Evolutionary conservation across 2,888 invertebrate genomes (phyloP), one percentile per base, ranked within the genome.

Genomic region (Ophion obscuratus): DNA sequence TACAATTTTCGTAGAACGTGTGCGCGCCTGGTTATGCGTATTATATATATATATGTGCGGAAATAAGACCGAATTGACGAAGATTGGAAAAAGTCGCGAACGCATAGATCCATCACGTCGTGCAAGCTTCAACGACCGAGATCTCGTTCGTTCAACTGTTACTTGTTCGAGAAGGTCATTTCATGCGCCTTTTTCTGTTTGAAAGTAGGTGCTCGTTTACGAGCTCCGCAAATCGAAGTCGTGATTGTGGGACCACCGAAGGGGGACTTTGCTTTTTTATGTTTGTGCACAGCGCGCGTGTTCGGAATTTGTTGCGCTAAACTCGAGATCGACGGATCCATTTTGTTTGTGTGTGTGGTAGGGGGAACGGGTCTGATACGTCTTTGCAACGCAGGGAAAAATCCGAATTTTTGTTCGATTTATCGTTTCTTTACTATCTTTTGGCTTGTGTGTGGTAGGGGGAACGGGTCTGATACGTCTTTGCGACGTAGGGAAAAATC

Each of bases 101-200:
- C 64, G 70, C 53, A 9, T 77, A 74, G 86, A 84, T 83, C 86
- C 61, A 78, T 81, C 78, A 74, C 78, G 59, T 84, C 81, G 81
- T 78, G 73, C 40, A 77, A 68, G 17, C 53, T 62, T 62, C 81
- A 66, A 78, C 83, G 81, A 84, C 44, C 81, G 70, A 81, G 86
- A 86, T 86, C 86, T 78, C 74, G 77, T 53, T 77, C 36, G 82
- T 59, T 71, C 67, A 24, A 67, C 81, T 73, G 67, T 73, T 81
- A 59, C 57, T 81, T 44, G 67, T 76, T 73, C 20, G 11, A 24
- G 17, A 53, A 66, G 57, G 44, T 57, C 27, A 66, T 76, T 67
- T 17, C 14, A 44, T 14, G 67, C 20, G 57, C 24, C 31, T 36
- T 53, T 47, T 53, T 31, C 36, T 36, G 40, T 20, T 68, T 36